Evolutionary conservation across 2,113 vertebrate genomes (phyloP).

Genomic region (Acinonyx jubatus): DNA sequence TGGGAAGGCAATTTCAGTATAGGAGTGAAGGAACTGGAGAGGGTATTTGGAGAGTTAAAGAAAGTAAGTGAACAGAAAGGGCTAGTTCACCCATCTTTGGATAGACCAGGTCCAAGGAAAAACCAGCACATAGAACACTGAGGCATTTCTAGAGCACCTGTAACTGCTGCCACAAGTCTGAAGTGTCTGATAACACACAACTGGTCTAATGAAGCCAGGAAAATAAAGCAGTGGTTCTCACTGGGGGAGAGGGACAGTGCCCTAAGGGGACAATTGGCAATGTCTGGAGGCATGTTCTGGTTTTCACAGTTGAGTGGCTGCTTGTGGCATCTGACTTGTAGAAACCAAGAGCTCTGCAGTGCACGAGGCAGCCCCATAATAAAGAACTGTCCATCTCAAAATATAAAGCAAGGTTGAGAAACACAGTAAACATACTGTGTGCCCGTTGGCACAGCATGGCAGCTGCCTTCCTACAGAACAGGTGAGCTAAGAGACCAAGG

Average conservation of each 20-base stretch:
- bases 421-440: not conserved
- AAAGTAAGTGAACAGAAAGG: not conserved
- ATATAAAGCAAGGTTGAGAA: not conserved
- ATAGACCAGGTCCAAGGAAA: no score
- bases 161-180: not conserved
- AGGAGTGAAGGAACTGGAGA: not conserved
- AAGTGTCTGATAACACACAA: not conserved
- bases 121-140: not conserved
- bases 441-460: fast-evolving
- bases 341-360: not conserved
- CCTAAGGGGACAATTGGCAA: not conserved
- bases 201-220: not conserved
- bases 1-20: not conserved
- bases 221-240: not conserved
- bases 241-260: not conserved
- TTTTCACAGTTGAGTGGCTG: not conserved
- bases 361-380: not conserved
- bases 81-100: not conserved
- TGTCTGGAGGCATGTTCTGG: not conserved
- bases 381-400: not conserved
- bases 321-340: not conserved
- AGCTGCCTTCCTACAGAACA: not conserved
- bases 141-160: not conserved
- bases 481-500: not conserved
- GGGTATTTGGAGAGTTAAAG: not conserved